Percentiles rank a stretch among this genome's conserved stretches.
Evolutionary conservation across 1,140 invertebrate genomes (phyloP).

Genomic region (Steinernema khuongi): DNA sequence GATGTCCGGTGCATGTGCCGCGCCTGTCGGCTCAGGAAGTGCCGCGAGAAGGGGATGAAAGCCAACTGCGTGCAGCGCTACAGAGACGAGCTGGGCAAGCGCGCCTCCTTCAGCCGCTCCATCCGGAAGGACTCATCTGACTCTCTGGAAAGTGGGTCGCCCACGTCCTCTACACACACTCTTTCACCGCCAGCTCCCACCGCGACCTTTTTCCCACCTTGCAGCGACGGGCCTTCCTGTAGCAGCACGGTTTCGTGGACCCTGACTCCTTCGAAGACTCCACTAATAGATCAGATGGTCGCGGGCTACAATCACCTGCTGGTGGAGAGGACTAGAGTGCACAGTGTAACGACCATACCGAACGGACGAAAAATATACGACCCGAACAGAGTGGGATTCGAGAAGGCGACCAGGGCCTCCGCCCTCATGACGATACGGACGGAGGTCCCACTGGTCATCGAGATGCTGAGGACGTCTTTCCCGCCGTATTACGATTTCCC

Average conservation of each 20-base stretch:
- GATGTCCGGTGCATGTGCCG: conserved; percentile 1
- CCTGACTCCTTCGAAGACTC: neutral
- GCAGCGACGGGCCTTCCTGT: neutral
- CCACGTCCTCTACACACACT: neutral
- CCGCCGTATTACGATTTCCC: neutral
- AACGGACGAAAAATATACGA: neutral
- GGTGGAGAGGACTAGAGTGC: neutral
- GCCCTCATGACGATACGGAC: neutral
- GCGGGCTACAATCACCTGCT: neutral
- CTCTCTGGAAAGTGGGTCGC: neutral
- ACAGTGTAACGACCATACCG: neutral
- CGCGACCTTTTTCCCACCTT: neutral
- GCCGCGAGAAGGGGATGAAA: neutral
- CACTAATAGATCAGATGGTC: neutral
- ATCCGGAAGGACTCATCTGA: neutral
- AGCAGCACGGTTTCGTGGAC: neutral
- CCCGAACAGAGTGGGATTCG: neutral
- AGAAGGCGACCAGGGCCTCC: neutral
- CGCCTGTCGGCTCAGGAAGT: neutral
- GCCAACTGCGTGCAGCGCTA: neutral
- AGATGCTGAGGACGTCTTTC: neutral
- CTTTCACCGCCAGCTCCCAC: neutral
- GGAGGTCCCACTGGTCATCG: neutral
- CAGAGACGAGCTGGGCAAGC: neutral
- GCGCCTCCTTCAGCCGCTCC: neutral